These are phyloP conservation scores for Bufotes viridis DNA, from an alignment of 2,797 vertebrate genomes.

Conservation along the genomic window DNA sequence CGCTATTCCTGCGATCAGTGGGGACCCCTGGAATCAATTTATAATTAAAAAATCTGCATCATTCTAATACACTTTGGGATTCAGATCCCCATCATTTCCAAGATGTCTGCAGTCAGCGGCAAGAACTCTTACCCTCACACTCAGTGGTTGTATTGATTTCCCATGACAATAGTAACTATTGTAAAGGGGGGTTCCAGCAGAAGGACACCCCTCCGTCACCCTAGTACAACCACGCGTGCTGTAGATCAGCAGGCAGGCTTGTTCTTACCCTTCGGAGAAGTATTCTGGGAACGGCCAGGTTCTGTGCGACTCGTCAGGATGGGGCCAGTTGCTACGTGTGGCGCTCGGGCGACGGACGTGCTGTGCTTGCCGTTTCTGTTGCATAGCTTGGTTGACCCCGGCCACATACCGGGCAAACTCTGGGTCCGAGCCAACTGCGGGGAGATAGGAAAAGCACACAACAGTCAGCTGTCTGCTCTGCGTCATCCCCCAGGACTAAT, in stretches of 20 bases:
- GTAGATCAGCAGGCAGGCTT: background rate
- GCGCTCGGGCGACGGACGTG: conserved; percentile 90
- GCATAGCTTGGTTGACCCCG: conserved; percentile 98
- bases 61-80: too few species aligned
- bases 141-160: too few species aligned
- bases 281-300: conserved; percentile 96
- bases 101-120: too few species aligned
- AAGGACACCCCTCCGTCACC: too few species aligned
- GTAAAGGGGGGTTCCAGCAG: too few species aligned
- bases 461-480: conserved; percentile 54
- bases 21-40: too few species aligned
- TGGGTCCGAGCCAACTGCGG: conserved; percentile 93
- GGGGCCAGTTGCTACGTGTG: conserved; percentile 89
- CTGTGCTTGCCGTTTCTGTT: conserved; percentile 95
- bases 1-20: too few species aligned
- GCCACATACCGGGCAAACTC: conserved; percentile 98
- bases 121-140: too few species aligned
- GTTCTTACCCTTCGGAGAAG: conserved; percentile 91
- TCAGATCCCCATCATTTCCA: too few species aligned
- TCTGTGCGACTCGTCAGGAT: conserved; percentile 91
- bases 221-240: too few species aligned
- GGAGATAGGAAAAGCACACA: conserved; percentile 61
- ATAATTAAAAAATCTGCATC: too few species aligned
- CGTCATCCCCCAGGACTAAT: conserved; percentile 64
- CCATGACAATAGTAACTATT: too few species aligned